Percentiles rank a stretch among this genome's conserved stretches.
These are phyloP conservation scores for Ctenopoma multispine DNA, from an alignment of 2,797 vertebrate species.

Conservation along the genomic window DNA sequence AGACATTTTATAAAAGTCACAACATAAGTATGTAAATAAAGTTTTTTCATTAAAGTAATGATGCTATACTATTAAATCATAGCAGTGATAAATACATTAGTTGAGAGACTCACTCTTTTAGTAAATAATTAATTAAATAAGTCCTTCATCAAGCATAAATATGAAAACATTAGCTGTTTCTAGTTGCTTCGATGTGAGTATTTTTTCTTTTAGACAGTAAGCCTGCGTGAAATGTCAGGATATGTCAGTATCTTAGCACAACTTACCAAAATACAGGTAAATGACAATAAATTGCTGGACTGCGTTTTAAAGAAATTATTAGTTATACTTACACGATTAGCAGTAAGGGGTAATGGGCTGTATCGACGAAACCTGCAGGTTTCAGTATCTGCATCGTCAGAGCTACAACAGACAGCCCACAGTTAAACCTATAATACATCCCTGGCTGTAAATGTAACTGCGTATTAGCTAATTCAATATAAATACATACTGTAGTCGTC, in stretches of 20 bases:
- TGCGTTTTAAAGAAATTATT: background rate
- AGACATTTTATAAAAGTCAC: too few relatives aligned
- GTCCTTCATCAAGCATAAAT: background rate
- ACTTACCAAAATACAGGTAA: background rate
- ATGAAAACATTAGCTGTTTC: background rate
- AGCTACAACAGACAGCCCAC: conserved; percentile 72
- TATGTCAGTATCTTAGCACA: background rate
- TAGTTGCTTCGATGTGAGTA: too few relatives aligned
- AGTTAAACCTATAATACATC: background rate
- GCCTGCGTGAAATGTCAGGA: too few relatives aligned
- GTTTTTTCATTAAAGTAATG: too few relatives aligned
- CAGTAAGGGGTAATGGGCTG: conserved; percentile 91
- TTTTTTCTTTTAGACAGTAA: too few relatives aligned
- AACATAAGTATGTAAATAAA: too few relatives aligned
- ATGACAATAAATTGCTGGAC: background rate
- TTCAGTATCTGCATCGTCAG: conserved; percentile 94
- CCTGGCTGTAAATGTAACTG: background rate
- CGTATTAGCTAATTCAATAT: background rate
- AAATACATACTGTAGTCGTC: conserved; percentile 92
- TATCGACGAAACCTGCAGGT: conserved; percentile 90
- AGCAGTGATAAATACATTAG: background rate
- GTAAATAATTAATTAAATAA: background rate
- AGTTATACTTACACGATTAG: conserved; percentile 93
- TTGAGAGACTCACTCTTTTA: background rate
- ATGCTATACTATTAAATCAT: too few relatives aligned